Evolutionary conservation across 2,888 invertebrate species (phyloP).

Genomic region (Eupithecia subfuscata): DNA sequence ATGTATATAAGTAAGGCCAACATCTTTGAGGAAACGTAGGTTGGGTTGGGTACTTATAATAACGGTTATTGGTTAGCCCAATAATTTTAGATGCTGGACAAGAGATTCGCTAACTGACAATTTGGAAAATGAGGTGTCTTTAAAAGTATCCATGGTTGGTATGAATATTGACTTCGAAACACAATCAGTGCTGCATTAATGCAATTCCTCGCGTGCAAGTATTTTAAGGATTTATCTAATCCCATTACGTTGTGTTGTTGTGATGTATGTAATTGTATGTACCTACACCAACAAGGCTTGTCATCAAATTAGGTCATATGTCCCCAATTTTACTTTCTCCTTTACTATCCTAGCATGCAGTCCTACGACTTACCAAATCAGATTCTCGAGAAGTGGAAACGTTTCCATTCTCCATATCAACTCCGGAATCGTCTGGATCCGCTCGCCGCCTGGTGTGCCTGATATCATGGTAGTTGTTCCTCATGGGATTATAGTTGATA

Average conservation of each 20-base stretch:
- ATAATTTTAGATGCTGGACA: conserved; percentile 7
- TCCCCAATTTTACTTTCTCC: not conserved
- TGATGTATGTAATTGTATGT: not conserved
- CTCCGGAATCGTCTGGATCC: conserved; percentile 78
- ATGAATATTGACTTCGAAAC: conserved; percentile 15
- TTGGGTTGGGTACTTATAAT: not conserved
- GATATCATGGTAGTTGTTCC: conserved; percentile 66
- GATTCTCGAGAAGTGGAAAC: conserved; percentile 67
- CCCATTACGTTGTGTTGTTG: conserved; percentile 21
- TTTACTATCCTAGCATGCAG: conserved; percentile 18
- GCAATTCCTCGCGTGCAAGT: conserved; percentile 24
- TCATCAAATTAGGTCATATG: not conserved
- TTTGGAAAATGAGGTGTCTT: not conserved
- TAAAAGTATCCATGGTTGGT: not conserved
- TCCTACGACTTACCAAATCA: conserved; percentile 74
- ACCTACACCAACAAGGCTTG: not conserved
- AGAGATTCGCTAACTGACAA: not conserved
- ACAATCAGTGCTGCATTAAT: conserved; percentile 30
- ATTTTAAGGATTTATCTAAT: conserved; percentile 25
- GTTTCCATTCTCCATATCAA: conserved; percentile 80
- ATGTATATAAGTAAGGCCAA: conserved; percentile 9
- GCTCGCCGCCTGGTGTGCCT: conserved; percentile 57
- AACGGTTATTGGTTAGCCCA: conserved; percentile 13
- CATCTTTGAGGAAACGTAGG: not conserved
- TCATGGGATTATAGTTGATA: conserved; percentile 70